Conservation (phyloP, 2,113 vertebrate species). For the Hirundichthys speculiger region DNA sequence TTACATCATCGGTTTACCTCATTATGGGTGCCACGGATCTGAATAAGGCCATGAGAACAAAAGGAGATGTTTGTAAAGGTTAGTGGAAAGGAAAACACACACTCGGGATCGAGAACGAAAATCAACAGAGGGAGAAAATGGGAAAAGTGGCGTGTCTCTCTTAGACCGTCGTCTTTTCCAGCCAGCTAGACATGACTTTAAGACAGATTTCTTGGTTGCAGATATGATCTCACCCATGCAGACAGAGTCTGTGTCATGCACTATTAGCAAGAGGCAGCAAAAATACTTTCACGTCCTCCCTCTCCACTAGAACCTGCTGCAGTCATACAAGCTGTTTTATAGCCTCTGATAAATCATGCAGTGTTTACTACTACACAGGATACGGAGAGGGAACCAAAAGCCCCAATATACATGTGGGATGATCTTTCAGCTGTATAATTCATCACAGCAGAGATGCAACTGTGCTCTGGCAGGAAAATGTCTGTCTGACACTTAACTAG, state of each 20-base stretch:
- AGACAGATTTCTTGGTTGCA: conserved; percentile 39
- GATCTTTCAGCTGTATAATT: conserved; percentile 65
- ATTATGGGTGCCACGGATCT: conserved; percentile 25
- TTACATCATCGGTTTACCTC: conserved; percentile 56
- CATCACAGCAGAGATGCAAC: conserved; percentile 45
- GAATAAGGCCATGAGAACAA: conserved; percentile 18
- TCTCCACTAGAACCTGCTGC: conserved; percentile 47
- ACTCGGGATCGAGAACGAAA: conserved; percentile 7
- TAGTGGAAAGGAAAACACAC: not conserved
- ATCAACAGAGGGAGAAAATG: not conserved
- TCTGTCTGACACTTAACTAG: conserved; percentile 15
- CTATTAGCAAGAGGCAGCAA: conserved; percentile 26
- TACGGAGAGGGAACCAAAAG: conserved; percentile 34
- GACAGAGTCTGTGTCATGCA: conserved; percentile 40
- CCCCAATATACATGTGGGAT: conserved; percentile 50
- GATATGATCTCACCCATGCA: conserved; percentile 64
- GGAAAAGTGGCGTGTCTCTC: not conserved
- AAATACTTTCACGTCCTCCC: conserved; percentile 30
- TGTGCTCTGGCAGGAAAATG: conserved; percentile 22
- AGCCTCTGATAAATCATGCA: conserved; percentile 74
- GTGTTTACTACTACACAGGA: conserved; percentile 66
- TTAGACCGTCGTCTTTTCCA: conserved; percentile 35
- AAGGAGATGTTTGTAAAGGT: not conserved
- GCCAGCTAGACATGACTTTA: conserved; percentile 65
- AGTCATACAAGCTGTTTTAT: conserved; percentile 51